These are phyloP conservation scores for Amblyraja radiata DNA, from an alignment of 2,797 vertebrate species.

Conservation along the genomic window DNA sequence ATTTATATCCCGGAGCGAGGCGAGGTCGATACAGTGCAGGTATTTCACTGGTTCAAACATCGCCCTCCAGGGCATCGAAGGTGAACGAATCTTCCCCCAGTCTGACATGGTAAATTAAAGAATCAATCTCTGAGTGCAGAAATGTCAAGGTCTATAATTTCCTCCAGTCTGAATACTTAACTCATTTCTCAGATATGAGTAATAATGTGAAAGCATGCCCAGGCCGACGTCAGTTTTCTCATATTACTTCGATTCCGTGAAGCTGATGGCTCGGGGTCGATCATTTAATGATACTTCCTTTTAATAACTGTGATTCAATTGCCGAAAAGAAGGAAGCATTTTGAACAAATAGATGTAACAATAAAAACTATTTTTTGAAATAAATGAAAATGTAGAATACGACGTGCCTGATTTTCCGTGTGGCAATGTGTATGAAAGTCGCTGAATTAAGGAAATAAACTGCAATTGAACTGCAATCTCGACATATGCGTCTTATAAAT, in stretches of 20 bases:
- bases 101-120: neutral
- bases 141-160: slow-evolving; percentile 16
- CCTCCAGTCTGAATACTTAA: neutral
- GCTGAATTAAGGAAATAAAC: too few relatives aligned
- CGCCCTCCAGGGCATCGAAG: neutral
- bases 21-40: neutral
- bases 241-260: neutral
- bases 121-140: slow-evolving; percentile 1
- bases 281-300: neutral
- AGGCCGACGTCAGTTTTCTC: neutral
- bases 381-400: neutral
- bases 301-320: neutral
- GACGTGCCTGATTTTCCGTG: neutral
- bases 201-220: neutral
- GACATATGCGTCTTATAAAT: neutral
- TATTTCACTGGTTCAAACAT: neutral
- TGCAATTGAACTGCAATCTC: neutral
- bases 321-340: neutral
- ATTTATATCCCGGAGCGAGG: neutral
- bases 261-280: neutral
- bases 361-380: neutral
- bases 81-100: neutral
- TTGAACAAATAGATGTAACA: neutral
- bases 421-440: neutral
- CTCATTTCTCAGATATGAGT: neutral